A percentile compares a stretch with the other conserved stretches of the same genome.
phyloP scores from a whole-genome alignment of 2,797 vertebrate species.

The Rallus crepitans region DNA sequence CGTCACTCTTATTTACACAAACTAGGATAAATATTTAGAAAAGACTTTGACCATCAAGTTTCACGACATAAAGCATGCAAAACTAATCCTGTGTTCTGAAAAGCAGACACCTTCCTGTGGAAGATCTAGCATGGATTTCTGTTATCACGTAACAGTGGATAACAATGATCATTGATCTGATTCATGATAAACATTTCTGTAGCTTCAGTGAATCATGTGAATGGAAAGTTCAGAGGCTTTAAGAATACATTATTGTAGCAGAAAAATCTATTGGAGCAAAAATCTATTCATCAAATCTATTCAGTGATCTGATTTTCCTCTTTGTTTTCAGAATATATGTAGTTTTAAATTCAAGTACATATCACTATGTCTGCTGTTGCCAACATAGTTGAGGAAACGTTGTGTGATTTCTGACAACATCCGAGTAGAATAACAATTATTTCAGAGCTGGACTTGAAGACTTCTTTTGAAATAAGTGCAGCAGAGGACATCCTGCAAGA shows the following conservation, averaged over 20 bases:
- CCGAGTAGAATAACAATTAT: background rate
- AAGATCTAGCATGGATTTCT: background rate
- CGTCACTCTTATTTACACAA: conserved; percentile 19
- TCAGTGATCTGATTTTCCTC: background rate
- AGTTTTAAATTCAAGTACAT: conserved; percentile 14
- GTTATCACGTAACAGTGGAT: background rate
- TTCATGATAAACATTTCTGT: background rate
- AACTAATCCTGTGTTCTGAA: background rate
- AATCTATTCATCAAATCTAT: background rate
- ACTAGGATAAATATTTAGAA: conserved; percentile 41
- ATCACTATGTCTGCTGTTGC: background rate
- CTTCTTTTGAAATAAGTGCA: conserved; percentile 8
- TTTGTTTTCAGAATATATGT: background rate
- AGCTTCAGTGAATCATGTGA: background rate
- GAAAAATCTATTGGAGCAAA: background rate
- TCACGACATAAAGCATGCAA: background rate
- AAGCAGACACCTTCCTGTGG: background rate
- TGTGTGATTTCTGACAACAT: conserved; percentile 27
- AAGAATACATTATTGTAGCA: background rate
- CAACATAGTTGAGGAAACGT: background rate
- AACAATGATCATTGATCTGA: background rate
- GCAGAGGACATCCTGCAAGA: background rate
- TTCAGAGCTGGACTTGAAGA: background rate
- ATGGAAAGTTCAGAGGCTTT: background rate
- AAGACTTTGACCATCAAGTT: background rate